Conservation (phyloP, 2,113 vertebrate genomes). For the Neotragus moschatus region DNA sequence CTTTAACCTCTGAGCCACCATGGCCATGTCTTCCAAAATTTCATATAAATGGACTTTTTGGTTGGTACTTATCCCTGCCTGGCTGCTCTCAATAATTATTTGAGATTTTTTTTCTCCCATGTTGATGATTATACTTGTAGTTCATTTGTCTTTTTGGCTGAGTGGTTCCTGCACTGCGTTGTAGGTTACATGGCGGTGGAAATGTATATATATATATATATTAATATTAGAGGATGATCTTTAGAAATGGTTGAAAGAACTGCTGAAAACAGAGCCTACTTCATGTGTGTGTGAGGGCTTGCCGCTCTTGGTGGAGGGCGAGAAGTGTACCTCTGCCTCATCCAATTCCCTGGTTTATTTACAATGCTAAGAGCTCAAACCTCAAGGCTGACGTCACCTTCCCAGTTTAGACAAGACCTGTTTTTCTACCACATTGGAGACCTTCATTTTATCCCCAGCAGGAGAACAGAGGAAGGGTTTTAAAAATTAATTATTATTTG, state of each 20-base stretch:
- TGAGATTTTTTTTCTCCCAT: not conserved
- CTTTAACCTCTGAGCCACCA: no score
- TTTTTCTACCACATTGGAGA: not conserved
- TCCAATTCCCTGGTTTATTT: not conserved
- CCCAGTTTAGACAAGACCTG: not conserved
- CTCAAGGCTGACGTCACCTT: not conserved
- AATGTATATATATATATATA: not conserved
- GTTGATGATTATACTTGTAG: not conserved
- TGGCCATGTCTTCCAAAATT: not conserved
- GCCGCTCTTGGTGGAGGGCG: accelerated
- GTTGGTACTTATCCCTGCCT: not conserved
- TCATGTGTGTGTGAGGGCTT: not conserved
- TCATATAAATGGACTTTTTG: not conserved
- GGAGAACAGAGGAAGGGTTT: not conserved
- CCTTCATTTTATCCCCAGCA: not conserved
- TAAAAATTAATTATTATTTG: not conserved
- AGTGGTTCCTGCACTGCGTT: not conserved
- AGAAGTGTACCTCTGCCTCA: not conserved
- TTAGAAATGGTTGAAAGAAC: not conserved
- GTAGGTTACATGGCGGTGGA: not conserved
- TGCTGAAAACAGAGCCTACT: not conserved
- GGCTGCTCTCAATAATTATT: no score
- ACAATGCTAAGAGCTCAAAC: not conserved
- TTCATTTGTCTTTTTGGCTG: not conserved
- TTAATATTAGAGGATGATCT: not conserved